phyloP scores from a whole-genome alignment of 2,113 vertebrate genomes.

The Ciconia boyciana region DNA sequence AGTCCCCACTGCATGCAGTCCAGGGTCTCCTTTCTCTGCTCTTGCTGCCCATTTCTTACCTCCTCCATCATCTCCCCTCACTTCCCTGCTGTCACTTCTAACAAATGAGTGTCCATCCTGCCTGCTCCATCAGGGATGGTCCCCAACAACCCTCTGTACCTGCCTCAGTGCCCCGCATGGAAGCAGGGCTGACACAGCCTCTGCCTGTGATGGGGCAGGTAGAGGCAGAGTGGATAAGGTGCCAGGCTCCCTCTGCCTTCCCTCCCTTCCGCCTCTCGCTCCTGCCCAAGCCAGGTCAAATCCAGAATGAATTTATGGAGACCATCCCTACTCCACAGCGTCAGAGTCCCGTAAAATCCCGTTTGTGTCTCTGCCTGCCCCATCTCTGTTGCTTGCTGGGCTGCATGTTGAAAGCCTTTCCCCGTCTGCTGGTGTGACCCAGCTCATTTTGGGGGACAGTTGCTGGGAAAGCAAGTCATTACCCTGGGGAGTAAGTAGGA shows the following conservation, averaged over 20 bases:
- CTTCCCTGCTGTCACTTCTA: not conserved
- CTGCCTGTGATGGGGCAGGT: not conserved
- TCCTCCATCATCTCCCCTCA: not conserved
- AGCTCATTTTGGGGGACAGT: not conserved
- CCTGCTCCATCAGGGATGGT: constrained; percentile 47
- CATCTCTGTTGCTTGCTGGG: not conserved
- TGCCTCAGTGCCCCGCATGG: constrained; percentile 68
- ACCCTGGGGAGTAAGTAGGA: not conserved
- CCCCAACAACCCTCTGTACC: constrained; percentile 70
- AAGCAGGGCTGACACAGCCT: constrained; percentile 3
- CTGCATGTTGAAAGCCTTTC: not conserved
- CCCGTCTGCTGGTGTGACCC: not conserved
- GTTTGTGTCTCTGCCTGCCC: not conserved
- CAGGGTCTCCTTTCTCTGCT: not conserved
- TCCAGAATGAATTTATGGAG: not conserved
- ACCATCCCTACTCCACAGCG: not conserved
- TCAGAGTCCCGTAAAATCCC: not conserved
- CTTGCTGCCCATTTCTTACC: not conserved
- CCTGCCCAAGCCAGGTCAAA: not conserved
- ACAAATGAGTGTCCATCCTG: not conserved
- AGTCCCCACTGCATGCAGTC: not conserved
- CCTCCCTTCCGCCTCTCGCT: not conserved
- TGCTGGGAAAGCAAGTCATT: not conserved
- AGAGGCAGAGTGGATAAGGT: not conserved
- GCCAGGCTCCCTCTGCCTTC: not conserved